A percentile compares a stretch with the other conserved stretches of the same genome.
Evolutionary conservation across 2,888 invertebrate species (phyloP).

Genomic region (Geotrupes spiniger): DNA sequence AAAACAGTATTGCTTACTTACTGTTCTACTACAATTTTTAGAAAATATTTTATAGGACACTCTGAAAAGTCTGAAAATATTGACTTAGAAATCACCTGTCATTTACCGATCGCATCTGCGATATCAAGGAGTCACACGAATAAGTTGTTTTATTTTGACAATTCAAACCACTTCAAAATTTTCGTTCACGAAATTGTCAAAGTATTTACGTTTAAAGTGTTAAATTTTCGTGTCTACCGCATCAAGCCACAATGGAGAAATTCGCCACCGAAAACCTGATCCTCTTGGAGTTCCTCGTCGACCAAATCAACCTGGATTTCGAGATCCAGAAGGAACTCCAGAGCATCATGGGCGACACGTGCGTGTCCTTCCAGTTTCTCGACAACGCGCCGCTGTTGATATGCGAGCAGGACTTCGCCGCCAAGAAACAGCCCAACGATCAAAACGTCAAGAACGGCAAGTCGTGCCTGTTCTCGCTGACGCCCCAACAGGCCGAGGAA

Average conservation of each 20-base stretch:
- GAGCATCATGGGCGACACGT: constrained; percentile 52
- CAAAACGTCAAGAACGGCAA: constrained; percentile 60
- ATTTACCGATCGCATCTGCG: too few species aligned
- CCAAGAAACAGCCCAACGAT: constrained; percentile 39
- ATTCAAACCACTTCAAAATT: constrained; percentile 7
- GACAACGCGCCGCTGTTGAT: constrained; percentile 60
- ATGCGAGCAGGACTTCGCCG: constrained; percentile 57
- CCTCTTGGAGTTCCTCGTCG: constrained; percentile 63
- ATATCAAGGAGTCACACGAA: too few species aligned
- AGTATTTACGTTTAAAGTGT: neutral
- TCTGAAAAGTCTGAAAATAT: too few species aligned
- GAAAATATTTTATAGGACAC: too few species aligned
- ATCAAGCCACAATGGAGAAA: constrained; percentile 42
- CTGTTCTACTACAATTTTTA: too few species aligned
- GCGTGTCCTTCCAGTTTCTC: constrained; percentile 60
- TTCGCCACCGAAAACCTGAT: constrained; percentile 58
- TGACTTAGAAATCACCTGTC: too few species aligned
- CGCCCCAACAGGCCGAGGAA: constrained; percentile 53
- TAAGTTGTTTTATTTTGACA: constrained; percentile 7
- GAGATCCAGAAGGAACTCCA: constrained; percentile 27
- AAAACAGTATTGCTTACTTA: too few species aligned
- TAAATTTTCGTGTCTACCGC: too few species aligned
- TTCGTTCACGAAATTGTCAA: constrained; percentile 1
- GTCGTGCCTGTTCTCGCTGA: constrained; percentile 66
- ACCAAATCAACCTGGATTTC: constrained; percentile 47